Base-by-base conservation (phyloP, 2,113 vertebrate species). In the Aegotheles bennettii region DNA sequence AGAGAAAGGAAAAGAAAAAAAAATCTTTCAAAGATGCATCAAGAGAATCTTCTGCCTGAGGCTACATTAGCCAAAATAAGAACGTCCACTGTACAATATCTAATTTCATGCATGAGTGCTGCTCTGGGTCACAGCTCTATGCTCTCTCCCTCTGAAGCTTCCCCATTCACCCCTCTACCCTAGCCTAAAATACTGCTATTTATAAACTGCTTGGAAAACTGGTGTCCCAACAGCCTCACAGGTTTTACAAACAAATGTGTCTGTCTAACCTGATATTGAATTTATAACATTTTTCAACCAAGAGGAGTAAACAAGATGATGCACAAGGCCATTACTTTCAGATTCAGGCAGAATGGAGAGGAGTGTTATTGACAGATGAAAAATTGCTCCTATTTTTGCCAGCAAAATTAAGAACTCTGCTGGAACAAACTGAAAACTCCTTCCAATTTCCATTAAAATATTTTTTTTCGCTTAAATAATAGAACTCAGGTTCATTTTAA, bases 71-170 rank as follows among this genome's bases (percentile, higher is more conserved):
- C 93, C 89, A 93, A 96, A 95, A 87, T 77, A 92, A 90, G 88
- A 91, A 88, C 0, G 77, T 92, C 94, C 83, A 93, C 87, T 82
- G 68, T 77, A 86, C 75, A 87, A 47, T 80, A 89, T 80, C 94
- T 95, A 71, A 93, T 95, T 93, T 96, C 83, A 92, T 77, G 83
- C 84, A 89, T 93, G 92, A 81, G 82, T 87, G 90, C 94, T 92
- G 65, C 93, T 91, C 78, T 76, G 71, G 88, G 84, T 93, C 92
- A 91, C 93, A 87, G 92, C 80, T 81, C 79, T 45, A 64, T 0
- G 0, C 42, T 84, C 61, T 61, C 65, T 91, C 54, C 50, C 63
- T 89, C 89, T 65, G 63, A 91, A 92, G 57, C 77, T 81, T 92
- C 76, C 54, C 69, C 90, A 86, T 93, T 94, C 90, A 92, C n/a